Conservation (phyloP, 2,113 vertebrate species). For the Otus sunia region DNA sequence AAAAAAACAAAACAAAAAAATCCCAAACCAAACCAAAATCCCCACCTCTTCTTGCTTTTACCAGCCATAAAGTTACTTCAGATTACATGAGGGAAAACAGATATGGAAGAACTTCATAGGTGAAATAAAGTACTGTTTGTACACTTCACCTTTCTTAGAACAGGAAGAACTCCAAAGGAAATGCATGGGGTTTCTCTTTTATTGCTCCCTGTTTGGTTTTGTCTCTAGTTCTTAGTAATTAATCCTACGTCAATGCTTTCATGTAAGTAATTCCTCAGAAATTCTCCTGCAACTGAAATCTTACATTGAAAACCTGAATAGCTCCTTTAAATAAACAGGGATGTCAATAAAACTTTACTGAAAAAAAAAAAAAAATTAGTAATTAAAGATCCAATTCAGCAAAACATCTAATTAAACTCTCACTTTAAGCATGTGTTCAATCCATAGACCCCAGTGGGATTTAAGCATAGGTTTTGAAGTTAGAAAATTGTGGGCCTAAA, state of each 20-base stretch:
- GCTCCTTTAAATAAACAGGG: neutral
- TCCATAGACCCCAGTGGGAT: neutral
- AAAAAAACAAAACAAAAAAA: neutral
- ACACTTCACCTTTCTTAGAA: neutral
- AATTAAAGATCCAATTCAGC: neutral
- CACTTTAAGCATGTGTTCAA: neutral
- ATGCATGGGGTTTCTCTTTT: neutral
- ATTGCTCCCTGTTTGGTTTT: neutral
- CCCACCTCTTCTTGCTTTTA: neutral
- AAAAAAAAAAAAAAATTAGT: neutral
- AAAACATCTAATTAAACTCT: neutral
- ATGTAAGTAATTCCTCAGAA: neutral
- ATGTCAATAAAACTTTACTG: neutral
- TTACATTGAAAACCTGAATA: neutral
- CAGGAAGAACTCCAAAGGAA: neutral
- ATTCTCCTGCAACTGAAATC: neutral
- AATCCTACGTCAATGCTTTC: neutral
- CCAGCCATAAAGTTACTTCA: neutral
- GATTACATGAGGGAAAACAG: neutral
- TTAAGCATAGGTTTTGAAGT: neutral
- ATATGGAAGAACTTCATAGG: neutral
- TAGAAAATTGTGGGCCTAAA: neutral
- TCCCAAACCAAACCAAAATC: neutral
- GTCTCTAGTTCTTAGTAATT: neutral
- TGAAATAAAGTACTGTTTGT: neutral